phyloP scores from a whole-genome alignment of 2,113 vertebrate species.

The Naja naja region DNA sequence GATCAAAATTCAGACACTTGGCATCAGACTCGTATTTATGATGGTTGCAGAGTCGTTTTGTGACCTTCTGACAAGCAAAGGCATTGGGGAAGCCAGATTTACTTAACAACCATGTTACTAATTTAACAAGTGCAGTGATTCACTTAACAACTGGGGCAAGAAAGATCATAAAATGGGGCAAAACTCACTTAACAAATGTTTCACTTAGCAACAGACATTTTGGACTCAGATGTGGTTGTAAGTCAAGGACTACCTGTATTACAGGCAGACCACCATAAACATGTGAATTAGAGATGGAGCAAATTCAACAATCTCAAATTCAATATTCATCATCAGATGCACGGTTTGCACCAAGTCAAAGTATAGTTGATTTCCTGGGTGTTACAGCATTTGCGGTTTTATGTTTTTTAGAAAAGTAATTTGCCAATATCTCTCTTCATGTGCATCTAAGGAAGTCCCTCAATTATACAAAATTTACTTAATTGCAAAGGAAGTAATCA shows the following conservation, averaged over 20 bases:
- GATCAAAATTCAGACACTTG: no score
- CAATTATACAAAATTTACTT: not conserved
- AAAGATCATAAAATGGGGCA: no score
- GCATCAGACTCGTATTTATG: no score
- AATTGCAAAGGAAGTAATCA: not conserved
- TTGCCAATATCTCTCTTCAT: not conserved
- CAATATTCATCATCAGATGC: not conserved
- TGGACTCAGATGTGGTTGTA: not conserved
- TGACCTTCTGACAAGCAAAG: no score
- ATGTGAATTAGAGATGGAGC: not conserved
- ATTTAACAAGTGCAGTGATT: no score
- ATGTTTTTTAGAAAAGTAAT: not conserved
- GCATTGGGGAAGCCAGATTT: no score
- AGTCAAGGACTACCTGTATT: not conserved
- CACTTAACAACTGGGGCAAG: no score
- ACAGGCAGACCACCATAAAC: not conserved
- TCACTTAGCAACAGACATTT: not conserved
- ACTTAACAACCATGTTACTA: no score
- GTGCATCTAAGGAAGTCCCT: not conserved
- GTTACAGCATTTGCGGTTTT: not conserved
- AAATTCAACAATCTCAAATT: not conserved
- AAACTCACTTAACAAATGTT: not conserved
- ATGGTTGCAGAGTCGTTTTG: no score
- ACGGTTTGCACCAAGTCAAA: not conserved
- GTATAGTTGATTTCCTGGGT: not conserved